Base-by-base conservation (phyloP, 2,888 invertebrate species). In the Doris montereyensis region DNA sequence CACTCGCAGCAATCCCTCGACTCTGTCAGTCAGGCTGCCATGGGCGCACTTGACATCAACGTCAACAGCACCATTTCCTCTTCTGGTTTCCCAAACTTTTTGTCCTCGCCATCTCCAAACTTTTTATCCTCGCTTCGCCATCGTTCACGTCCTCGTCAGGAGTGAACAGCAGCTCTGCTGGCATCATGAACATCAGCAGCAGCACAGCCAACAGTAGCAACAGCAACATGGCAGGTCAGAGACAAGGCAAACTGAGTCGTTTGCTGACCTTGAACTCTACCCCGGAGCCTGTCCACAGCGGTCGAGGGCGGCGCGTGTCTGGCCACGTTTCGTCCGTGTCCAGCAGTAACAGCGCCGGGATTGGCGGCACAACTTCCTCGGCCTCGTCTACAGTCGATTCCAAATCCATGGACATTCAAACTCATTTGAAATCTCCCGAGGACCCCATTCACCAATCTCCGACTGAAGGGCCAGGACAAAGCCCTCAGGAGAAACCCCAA, bases 401-500 rank as follows among this genome's bases (percentile, higher is more conserved):
- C 52, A 41, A 41, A 17, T 41, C 52, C 17, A 10, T 41, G 5
- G n/a, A n/a, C n/a, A n/a, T n/a, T n/a, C n/a, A n/a, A n/a, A n/a
- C n/a, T n/a, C 52, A 5, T 10, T 70, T 82, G 21, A 86, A 86
- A 81, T 88, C 89, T 26, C 86, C 87, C 0, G 81, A 84, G 1
- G 87, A 87, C 74, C 86, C 83, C 72, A 80, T 86, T 68, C 85
- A 83, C 60, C 88, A 87, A 82, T 89, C 88, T 0, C 88, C 89
- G 0, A 87, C 87, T 62, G 87, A 88, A 0, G 88, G 88, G 2
- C 87, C 88, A 0, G 87, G 88, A 2, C 85, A 86, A 67, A 88
- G 88, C 71, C 89, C 88, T 4, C 88, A 85, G 8, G 88, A 89
- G 79, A 88, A 88, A 75, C 89, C 89, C 2, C 89, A 88, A 84